Evolutionary conservation across 2,797 vertebrate species (phyloP).

Genomic region (Cynopterus sphinx): DNA sequence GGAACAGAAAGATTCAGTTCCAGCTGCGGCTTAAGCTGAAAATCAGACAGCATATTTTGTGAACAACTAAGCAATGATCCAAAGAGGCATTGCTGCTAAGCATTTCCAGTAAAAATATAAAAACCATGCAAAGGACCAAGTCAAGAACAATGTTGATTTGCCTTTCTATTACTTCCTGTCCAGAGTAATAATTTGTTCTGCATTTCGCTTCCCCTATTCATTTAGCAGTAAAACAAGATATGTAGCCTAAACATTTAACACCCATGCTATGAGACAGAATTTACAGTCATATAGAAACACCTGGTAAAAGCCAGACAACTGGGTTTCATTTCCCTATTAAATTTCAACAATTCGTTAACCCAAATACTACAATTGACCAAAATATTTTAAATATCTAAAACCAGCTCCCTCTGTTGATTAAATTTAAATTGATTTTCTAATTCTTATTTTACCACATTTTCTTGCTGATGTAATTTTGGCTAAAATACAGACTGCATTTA

Average conservation of each 20-base stretch:
- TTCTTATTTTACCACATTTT: conserved; percentile 71
- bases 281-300: conserved; percentile 21
- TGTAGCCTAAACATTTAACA: not conserved
- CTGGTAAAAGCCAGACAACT: conserved; percentile 1
- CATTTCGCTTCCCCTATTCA: conserved; percentile 73
- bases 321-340: conserved; percentile 66
- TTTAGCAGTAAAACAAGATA: conserved; percentile 46
- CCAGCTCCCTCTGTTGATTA: conserved; percentile 35
- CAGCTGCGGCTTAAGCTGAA: not conserved
- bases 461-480: conserved; percentile 51
- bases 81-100: not conserved
- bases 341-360: conserved; percentile 38
- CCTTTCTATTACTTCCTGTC: conserved; percentile 79
- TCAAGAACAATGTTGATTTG: conserved; percentile 35
- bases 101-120: conserved; percentile 53
- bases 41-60: not conserved
- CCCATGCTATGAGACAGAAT: not conserved
- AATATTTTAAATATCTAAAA: conserved; percentile 60
- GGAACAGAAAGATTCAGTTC: not conserved
- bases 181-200: conserved; percentile 72
- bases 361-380: conserved; percentile 36
- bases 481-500: conserved; percentile 7
- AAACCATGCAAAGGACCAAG: conserved; percentile 50
- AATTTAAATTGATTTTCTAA: conserved; percentile 56
- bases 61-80: not conserved